Evolutionary conservation across 2,113 vertebrate species (phyloP), one percentile per base, ranked within the genome.

Genomic region (Dicaeum eximium): DNA sequence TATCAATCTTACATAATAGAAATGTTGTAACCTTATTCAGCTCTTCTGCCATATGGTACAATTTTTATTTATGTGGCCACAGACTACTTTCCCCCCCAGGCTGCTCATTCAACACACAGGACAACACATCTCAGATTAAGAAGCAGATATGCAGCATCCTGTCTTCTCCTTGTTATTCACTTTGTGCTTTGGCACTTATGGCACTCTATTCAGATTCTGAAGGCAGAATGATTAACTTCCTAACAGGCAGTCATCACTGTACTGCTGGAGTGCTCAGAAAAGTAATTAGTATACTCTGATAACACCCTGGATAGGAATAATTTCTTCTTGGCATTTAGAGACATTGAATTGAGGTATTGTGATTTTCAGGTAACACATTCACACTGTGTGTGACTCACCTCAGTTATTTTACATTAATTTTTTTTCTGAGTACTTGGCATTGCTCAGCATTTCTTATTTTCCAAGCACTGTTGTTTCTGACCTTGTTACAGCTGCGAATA

Each of bases 171-270:
- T 9, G 5, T 94, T 78, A 86, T 62, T 91, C 86, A 74, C 51
- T 71, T 66, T 25, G 44, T 91, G 65, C 78, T 75, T 47, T 62
- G 58, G 64, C 64, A 88, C 53, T 92, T 45, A 40, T 0, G 0
- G 56, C 56, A 62, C 35, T 56, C 67, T 89, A 78, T 86, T 95
- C 80, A 92, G 51, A 51, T 50, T 73, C 60, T 54, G 84, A 93
- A 92, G 84, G 81, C 44, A 94, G 44, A 93, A 78, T 89, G 65
- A 95, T 91, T 93, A 96, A 94, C 60, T 90, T 91, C 87, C 84
- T 93, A 81, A 85, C 24, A 91, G 87, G 56, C 73, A 91, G 64
- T 70, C 83, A 84, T 66, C 75, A 75, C 24, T 31, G 19, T 48
- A 53, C 30, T 77, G 54, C n/a, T 74, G 51, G 15, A 90, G 56